A percentile compares a stretch with the other conserved stretches of the same genome.
Evolutionary conservation across 2,888 invertebrate species (phyloP).

Genomic region (Melitaea athalia): DNA sequence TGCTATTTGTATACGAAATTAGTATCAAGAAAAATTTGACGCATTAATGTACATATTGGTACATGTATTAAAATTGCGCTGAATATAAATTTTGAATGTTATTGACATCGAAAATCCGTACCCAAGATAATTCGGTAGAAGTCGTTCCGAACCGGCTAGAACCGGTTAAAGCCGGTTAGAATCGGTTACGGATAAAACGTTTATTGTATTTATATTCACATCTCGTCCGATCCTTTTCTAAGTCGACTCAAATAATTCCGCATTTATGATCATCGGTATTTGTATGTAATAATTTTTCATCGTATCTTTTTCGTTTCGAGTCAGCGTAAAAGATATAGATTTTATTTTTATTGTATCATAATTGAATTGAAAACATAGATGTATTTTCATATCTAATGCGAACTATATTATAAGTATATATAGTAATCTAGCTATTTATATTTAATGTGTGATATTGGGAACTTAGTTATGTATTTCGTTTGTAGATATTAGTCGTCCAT

Average conservation of each 20-base stretch:
- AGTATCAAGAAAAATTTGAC: no score
- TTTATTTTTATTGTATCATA: background rate
- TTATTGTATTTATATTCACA: conserved; percentile 41
- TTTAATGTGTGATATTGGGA: no score
- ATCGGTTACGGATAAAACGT: conserved; percentile 37
- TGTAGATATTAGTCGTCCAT: no score
- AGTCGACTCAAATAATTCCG: conserved; percentile 30
- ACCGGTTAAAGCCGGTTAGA: conserved; percentile 31
- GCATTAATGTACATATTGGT: no score
- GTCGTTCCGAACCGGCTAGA: conserved; percentile 33
- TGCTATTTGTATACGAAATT: no score
- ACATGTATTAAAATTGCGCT: background rate
- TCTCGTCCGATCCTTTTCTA: conserved; percentile 34
- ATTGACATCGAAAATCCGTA: conserved; percentile 22
- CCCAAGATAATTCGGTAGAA: conserved; percentile 33
- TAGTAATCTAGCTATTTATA: no score
- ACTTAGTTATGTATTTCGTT: no score
- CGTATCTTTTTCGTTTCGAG: conserved; percentile 7
- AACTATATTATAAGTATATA: background rate
- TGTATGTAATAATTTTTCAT: conserved; percentile 27
- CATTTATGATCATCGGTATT: conserved; percentile 33
- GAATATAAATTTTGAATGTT: conserved; percentile 9
- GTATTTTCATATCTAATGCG: background rate
- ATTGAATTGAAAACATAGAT: background rate
- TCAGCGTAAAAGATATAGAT: background rate